Evolutionary conservation across 2,113 vertebrate genomes (phyloP).

Genomic region (Tachysurus fulvidraco): DNA sequence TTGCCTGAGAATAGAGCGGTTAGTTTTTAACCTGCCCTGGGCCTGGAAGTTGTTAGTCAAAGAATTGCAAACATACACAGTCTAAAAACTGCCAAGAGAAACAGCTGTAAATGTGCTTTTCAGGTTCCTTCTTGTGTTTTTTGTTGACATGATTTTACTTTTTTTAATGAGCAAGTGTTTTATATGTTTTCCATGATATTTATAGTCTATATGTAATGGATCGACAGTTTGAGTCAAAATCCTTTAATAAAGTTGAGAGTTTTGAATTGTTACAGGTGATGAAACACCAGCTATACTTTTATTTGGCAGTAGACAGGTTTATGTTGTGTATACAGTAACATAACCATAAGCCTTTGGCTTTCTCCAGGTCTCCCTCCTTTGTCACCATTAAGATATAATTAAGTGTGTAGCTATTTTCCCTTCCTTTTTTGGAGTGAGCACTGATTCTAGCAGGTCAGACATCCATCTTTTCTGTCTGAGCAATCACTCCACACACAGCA

Average conservation of each 20-base stretch:
- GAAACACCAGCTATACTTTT: background rate
- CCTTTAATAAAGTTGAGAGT: background rate
- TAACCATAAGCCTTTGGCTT: background rate
- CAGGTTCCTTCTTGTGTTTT: slow-evolving; percentile 22
- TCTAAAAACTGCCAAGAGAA: slow-evolving; percentile 59
- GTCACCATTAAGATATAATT: background rate
- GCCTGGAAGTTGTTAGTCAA: slow-evolving; percentile 64
- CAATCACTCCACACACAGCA: slow-evolving; percentile 52
- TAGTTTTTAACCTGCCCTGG: slow-evolving; percentile 57
- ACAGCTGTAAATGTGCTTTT: slow-evolving; percentile 32
- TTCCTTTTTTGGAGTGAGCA: slow-evolving; percentile 69
- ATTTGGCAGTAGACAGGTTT: background rate
- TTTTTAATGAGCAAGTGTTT: background rate
- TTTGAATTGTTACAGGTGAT: background rate
- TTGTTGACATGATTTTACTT: background rate
- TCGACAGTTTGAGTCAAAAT: background rate
- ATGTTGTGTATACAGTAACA: background rate
- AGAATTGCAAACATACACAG: slow-evolving; percentile 65
- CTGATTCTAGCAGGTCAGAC: slow-evolving; percentile 49
- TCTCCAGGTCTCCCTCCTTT: background rate
- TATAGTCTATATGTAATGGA: slow-evolving; percentile 1
- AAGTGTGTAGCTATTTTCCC: slow-evolving; percentile 51
- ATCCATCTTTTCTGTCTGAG: slow-evolving; percentile 49
- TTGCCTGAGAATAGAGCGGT: slow-evolving; percentile 21
- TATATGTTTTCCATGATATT: background rate